phyloP scores from a whole-genome alignment of 2,113 vertebrate species.

The Macrotis lagotis region DNA sequence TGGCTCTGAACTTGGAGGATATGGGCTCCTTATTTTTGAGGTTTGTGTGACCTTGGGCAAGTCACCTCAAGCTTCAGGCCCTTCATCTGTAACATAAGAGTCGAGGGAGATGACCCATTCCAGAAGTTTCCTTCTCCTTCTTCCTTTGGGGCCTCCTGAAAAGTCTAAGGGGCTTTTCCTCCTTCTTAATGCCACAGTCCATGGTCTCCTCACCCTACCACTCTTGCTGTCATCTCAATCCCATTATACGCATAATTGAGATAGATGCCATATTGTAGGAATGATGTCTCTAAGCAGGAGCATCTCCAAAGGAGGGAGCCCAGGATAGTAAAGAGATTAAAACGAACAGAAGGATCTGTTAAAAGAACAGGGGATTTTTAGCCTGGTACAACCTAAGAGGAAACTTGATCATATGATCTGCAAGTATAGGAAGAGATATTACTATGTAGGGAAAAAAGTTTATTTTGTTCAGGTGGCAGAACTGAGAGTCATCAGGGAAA shows the following conservation, averaged over 20 bases:
- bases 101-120: fast-evolving
- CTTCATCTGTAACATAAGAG: not conserved
- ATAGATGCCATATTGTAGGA: not conserved
- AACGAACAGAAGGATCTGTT: not conserved
- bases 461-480: not conserved
- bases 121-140: no score
- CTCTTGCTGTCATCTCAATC: not conserved
- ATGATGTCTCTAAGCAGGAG: not conserved
- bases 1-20: not conserved
- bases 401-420: not conserved
- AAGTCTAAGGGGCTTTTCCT: not conserved
- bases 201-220: fast-evolving
- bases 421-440: not conserved
- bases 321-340: not conserved
- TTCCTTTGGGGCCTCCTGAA: not conserved
- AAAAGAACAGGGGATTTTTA: not conserved
- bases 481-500: not conserved
- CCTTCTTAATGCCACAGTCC: not conserved
- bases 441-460: not conserved
- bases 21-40: not conserved
- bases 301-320: not conserved
- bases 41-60: not conserved
- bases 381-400: not conserved
- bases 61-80: not conserved
- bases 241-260: not conserved